Conservation (phyloP, 2,888 invertebrate species). For the Girardia tigrina region DNA sequence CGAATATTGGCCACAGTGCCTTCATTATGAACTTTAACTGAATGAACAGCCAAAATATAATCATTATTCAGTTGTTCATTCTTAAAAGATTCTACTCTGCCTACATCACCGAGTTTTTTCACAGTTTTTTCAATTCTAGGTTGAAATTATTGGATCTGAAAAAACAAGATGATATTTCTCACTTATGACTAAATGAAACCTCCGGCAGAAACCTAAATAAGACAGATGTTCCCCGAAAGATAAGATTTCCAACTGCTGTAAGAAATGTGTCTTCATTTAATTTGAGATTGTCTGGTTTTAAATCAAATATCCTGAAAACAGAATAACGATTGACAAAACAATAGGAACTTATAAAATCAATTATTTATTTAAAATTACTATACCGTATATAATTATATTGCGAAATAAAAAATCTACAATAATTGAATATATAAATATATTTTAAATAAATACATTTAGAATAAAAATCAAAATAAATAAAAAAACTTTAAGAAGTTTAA, state of each 20-base stretch:
- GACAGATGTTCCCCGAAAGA: constrained; percentile 59
- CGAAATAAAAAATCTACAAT: too few species aligned
- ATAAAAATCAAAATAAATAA: too few species aligned
- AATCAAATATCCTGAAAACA: constrained; percentile 48
- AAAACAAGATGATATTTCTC: background rate
- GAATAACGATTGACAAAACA: too few species aligned
- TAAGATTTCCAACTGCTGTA: constrained; percentile 58
- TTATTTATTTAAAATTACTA: too few species aligned
- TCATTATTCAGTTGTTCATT: background rate
- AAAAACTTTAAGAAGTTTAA: too few species aligned
- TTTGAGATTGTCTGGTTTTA: constrained; percentile 41
- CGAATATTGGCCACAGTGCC: constrained; percentile 56
- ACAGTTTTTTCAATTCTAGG: constrained; percentile 37
- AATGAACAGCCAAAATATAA: constrained; percentile 52
- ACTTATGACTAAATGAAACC: constrained; percentile 9
- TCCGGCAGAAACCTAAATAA: constrained; percentile 55
- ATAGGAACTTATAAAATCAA: too few species aligned
- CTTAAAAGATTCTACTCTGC: too few species aligned
- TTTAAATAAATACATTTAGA: too few species aligned
- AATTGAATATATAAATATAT: too few species aligned
- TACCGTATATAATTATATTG: too few species aligned
- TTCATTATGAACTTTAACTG: constrained; percentile 55
- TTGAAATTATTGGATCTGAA: too few species aligned
- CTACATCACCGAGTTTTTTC: background rate
- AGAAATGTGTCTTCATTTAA: constrained; percentile 54